Evolutionary conservation across 2,113 vertebrate genomes (phyloP).

Genomic region (Brachirus orientalis): DNA sequence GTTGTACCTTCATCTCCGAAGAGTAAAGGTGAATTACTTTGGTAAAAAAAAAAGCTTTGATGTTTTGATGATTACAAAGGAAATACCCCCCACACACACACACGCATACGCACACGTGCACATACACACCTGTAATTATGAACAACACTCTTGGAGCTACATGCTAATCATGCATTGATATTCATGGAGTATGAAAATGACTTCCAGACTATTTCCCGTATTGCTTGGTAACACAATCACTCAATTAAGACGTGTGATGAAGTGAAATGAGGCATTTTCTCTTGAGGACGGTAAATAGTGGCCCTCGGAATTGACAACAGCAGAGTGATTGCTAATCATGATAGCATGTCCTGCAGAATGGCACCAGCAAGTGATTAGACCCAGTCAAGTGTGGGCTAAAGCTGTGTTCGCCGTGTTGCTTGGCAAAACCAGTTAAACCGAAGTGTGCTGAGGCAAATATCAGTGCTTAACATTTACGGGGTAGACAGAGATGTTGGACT

Average conservation of each 20-base stretch:
- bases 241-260: slow-evolving; percentile 77
- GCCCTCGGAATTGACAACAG: slow-evolving; percentile 69
- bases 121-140: slow-evolving; percentile 51
- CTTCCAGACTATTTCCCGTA: slow-evolving; percentile 65
- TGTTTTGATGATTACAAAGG: slow-evolving; percentile 20
- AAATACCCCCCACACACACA: slow-evolving; percentile 3
- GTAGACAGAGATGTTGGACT: slow-evolving; percentile 37
- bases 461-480: slow-evolving; percentile 21
- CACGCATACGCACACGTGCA: no score
- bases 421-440: neutral
- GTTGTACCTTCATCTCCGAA: no score
- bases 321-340: slow-evolving; percentile 67
- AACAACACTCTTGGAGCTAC: slow-evolving; percentile 46
- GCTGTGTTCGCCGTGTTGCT: slow-evolving; percentile 8
- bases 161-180: slow-evolving; percentile 66
- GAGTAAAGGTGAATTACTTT: neutral
- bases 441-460: neutral
- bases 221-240: slow-evolving; percentile 69
- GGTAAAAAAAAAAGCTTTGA: slow-evolving; percentile 18
- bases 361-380: slow-evolving; percentile 36
- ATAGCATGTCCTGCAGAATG: slow-evolving; percentile 54
- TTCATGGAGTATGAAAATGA: slow-evolving; percentile 63
- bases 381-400: slow-evolving; percentile 17
- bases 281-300: slow-evolving; percentile 71
- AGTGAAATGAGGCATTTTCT: slow-evolving; percentile 78